Conservation (phyloP, 2,888 invertebrate genomes). For the Allygus modestus region DNA sequence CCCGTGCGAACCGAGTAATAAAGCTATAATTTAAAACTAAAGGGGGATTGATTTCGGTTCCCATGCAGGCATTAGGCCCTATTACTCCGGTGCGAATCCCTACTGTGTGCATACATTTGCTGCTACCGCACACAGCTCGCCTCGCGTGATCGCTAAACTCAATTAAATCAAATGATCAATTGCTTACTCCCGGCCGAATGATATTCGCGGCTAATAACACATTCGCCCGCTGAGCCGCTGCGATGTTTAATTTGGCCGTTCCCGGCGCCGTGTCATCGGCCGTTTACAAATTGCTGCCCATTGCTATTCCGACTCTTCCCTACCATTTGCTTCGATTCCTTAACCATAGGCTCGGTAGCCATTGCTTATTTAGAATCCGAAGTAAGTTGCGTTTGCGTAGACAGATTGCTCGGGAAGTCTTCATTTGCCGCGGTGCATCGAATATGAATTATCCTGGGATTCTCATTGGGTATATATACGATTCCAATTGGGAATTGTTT, state of each 20-base stretch:
- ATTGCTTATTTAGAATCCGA: background rate
- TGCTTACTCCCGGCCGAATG: constrained; percentile 56
- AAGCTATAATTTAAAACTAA: constrained; percentile 60
- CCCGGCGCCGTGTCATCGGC: background rate
- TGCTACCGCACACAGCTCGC: constrained; percentile 13
- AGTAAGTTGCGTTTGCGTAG: background rate
- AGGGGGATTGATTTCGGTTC: constrained; percentile 56
- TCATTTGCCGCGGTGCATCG: background rate
- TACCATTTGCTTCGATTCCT: constrained; percentile 7
- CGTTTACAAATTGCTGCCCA: constrained; percentile 47
- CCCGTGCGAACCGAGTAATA: constrained; percentile 60
- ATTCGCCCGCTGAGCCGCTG: constrained; percentile 27
- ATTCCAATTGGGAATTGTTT: too few species aligned
- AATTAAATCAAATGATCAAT: constrained; percentile 63
- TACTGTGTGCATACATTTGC: constrained; percentile 25
- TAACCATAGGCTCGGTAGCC: constrained; percentile 35
- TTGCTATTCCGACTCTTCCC: background rate
- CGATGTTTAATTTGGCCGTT: background rate
- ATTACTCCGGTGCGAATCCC: constrained; percentile 42
- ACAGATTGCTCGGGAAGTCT: background rate
- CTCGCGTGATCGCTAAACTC: constrained; percentile 59
- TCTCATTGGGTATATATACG: too few species aligned
- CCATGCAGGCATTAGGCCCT: constrained; percentile 57
- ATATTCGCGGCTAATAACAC: constrained; percentile 54
- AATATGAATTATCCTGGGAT: too few species aligned